phyloP scores from a whole-genome alignment of 2,113 vertebrate species.

The Tupaia tana region DNA sequence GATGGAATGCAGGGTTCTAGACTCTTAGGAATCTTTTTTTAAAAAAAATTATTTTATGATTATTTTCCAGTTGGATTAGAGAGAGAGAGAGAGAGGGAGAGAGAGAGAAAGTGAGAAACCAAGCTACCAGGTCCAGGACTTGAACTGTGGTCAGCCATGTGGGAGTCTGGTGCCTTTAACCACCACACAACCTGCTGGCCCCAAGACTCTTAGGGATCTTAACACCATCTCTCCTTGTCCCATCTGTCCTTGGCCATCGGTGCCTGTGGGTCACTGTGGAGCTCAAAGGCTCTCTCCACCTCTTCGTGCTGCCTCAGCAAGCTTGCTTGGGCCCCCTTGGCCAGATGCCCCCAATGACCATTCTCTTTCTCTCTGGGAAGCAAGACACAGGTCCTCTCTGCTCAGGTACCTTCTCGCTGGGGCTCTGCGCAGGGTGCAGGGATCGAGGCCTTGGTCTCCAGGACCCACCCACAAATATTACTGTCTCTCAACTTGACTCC shows the following conservation, averaged over 20 bases:
- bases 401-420: not conserved
- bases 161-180: too few species aligned
- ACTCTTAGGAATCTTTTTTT: not conserved
- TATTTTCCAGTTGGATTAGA: too few species aligned
- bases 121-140: too few species aligned
- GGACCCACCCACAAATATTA: not conserved
- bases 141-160: too few species aligned
- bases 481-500: not conserved
- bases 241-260: not conserved
- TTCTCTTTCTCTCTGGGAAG: not conserved
- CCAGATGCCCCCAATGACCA: not conserved
- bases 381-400: not conserved
- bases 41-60: too few species aligned
- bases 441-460: not conserved
- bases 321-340: not conserved
- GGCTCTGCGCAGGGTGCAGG: not conserved
- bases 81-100: too few species aligned
- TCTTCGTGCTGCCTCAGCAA: not conserved
- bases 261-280: not conserved
- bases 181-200: too few species aligned
- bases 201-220: not conserved
- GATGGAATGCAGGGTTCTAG: not conserved
- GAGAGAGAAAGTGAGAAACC: too few species aligned
- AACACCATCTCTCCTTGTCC: not conserved
- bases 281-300: not conserved